Evolutionary conservation across 2,797 vertebrate species (phyloP), one percentile per base, ranked within the genome.

Genomic region (Artibeus jamaicensis): DNA sequence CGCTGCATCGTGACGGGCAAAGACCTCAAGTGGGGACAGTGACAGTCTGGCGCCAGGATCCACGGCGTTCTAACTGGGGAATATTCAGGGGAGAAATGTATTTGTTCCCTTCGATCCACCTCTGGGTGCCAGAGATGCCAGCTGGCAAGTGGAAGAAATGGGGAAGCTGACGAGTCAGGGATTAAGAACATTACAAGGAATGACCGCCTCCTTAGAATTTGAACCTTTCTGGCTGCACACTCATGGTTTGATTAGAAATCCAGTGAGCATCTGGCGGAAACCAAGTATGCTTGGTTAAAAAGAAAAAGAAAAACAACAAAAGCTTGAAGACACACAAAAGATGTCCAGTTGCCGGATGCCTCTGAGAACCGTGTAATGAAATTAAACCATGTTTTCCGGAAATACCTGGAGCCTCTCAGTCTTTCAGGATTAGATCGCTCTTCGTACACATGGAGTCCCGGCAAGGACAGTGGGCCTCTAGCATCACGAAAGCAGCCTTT

Each of bases 351-450:
- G 70, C 70, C 77, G 50, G 15, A 37, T 70, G 82, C 91, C 32
- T 74, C 88, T 53, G 71, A 32, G 82, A 92, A 85, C 90, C 37
- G 21, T 19, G 50, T 67, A 90, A 94, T 96, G 93, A 93, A 94
- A 94, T 89, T 85, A 93, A 93, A 65, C 68, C 10, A 4, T 44
- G 32, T 32, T 93, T 96, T 93, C 71, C 59, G 55, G 92, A 97
- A 90, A 29, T 76, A 90, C 74, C 82, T 92, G 88, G 93, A 93
- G 70, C 9, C 8, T 21, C 22, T 85, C 90, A 83, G 82, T 95
- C 92, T 92, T 68, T 77, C 85, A 70, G 37, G 84, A 89, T 92
- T 82, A 94, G 84, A 53, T 55, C 15, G n/a, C 84, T 93, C 71
- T 92, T 24, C 9, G 1, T 46, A 26, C 21, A 29, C 67, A 68